phyloP scores from a whole-genome alignment of 2,113 vertebrate species.

The Rhea pennata region DNA sequence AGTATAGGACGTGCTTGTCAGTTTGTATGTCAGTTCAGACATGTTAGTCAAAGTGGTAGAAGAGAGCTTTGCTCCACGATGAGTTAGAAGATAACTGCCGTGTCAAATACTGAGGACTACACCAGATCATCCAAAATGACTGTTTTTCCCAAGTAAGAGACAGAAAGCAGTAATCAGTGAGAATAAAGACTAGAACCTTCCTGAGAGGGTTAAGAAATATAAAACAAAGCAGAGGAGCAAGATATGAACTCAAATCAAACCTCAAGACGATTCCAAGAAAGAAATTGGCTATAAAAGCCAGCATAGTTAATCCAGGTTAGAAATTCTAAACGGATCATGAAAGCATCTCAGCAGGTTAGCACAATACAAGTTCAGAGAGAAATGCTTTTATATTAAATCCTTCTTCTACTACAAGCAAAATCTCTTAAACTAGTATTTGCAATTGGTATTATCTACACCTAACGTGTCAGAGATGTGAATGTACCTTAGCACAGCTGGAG shows the following conservation, averaged over 20 bases:
- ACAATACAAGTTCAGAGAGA: not conserved
- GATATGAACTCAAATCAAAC: not conserved
- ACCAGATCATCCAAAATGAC: not conserved
- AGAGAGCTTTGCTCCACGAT: not conserved
- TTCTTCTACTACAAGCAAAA: too few relatives aligned
- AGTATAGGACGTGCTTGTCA: not conserved
- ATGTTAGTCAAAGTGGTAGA: not conserved
- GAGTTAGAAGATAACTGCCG: not conserved
- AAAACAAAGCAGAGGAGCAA: not conserved
- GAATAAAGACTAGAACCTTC: not conserved
- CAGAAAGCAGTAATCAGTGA: not conserved
- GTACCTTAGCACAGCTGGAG: not conserved
- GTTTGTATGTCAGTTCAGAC: not conserved
- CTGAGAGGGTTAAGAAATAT: not conserved
- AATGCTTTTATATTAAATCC: too few relatives aligned
- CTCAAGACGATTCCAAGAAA: not conserved
- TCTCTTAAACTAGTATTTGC: not conserved
- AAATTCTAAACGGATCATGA: not conserved
- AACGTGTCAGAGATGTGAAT: not conserved
- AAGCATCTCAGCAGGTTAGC: not conserved
- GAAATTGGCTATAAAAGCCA: not conserved
- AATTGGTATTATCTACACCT: not conserved
- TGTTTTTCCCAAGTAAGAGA: not conserved
- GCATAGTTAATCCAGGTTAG: not conserved
- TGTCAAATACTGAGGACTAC: not conserved